Conservation (phyloP, 2,888 invertebrate species). For the Drosophila multiciliata region DNA sequence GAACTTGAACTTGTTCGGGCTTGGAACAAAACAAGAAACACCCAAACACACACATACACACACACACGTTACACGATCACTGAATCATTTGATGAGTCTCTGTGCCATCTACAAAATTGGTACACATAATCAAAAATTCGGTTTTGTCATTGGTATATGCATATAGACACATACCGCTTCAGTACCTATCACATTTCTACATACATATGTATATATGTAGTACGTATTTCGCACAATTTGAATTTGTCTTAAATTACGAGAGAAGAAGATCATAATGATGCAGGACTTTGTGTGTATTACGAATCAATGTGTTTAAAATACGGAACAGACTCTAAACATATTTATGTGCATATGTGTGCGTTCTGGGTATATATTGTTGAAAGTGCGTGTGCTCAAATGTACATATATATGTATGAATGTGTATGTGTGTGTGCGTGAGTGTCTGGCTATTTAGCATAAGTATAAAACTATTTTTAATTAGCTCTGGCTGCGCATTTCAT, state of each 20-base stretch:
- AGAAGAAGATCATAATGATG: not conserved
- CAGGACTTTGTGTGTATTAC: not conserved
- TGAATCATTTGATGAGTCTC: conserved; percentile 19
- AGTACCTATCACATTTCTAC: not conserved
- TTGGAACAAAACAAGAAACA: conserved; percentile 14
- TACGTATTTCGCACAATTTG: not conserved
- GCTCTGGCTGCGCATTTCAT: conserved; percentile 48
- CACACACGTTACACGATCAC: conserved; percentile 5
- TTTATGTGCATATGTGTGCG: conserved; percentile 9
- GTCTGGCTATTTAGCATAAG: conserved; percentile 22
- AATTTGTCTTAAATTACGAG: not conserved
- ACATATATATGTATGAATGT: conserved; percentile 6
- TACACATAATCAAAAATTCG: conserved; percentile 4
- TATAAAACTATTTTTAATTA: conserved; percentile 53
- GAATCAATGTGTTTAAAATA: conserved; percentile 11
- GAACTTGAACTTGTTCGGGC: conserved; percentile 31
- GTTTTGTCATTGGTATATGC: not conserved
- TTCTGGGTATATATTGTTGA: conserved; percentile 10
- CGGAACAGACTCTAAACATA: conserved; percentile 5
- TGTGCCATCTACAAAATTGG: not conserved
- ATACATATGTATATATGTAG: conserved; percentile 2
- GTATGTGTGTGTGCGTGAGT: conserved; percentile 5
- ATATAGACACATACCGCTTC: conserved; percentile 2
- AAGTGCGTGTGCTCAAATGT: conserved; percentile 13
- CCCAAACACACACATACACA: conserved; percentile 9